These are phyloP conservation scores for Odocoileus virginianus DNA, from an alignment of 2,113 vertebrate genomes.

Conservation along the genomic window DNA sequence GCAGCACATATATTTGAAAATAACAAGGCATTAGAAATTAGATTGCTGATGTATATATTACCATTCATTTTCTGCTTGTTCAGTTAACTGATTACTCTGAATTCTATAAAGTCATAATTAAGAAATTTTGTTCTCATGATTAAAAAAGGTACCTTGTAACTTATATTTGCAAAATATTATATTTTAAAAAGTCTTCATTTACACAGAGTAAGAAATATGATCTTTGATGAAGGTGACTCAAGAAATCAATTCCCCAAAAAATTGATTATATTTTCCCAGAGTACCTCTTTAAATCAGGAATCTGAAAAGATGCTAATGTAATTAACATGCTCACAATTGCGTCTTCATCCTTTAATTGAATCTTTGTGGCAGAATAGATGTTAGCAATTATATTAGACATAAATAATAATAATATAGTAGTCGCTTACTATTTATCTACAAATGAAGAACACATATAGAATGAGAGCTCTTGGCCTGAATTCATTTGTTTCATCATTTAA, in stretches of 20 bases:
- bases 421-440: not conserved
- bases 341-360: slow-evolving; percentile 22
- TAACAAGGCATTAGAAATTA: not conserved
- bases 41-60: not conserved
- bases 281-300: slow-evolving; percentile 5
- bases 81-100: not conserved
- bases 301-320: slow-evolving; percentile 32
- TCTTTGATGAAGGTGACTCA: slow-evolving; percentile 14
- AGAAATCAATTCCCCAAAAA: not conserved
- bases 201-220: not conserved
- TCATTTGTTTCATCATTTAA: not conserved
- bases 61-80: not conserved
- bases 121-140: not conserved
- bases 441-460: not conserved
- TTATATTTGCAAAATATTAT: slow-evolving; percentile 29
- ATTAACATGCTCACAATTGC: slow-evolving; percentile 19
- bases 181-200: slow-evolving; percentile 3
- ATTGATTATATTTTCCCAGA: slow-evolving; percentile 31
- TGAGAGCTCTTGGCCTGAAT: not conserved
- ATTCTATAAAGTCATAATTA: not conserved
- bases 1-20: not conserved
- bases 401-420: slow-evolving; percentile 14
- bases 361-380: slow-evolving; percentile 8
- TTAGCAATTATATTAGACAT: not conserved
- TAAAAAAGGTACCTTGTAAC: not conserved